Conservation (phyloP, 92 coral and sea anemone genomes). For the Zoanthus solanderi region DNA sequence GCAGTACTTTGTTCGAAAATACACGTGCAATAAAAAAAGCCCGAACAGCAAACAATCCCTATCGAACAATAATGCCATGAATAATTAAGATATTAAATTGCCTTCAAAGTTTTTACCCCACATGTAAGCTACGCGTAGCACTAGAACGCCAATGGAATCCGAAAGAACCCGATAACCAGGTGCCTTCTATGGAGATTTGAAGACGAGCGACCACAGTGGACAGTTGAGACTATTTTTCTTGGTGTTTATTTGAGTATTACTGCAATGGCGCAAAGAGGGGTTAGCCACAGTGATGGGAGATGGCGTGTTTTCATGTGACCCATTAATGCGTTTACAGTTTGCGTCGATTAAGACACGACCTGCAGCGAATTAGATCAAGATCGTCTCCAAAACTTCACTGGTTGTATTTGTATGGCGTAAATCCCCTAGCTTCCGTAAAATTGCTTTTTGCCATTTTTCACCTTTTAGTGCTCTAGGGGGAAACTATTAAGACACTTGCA, state of each 20-base stretch:
- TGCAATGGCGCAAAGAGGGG: slow-evolving; percentile 17
- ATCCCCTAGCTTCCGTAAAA: slow-evolving; percentile 36
- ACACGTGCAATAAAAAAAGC: slow-evolving; percentile 75
- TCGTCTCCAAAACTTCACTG: slow-evolving; percentile 11
- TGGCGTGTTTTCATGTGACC: slow-evolving; percentile 21
- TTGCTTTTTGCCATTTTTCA: slow-evolving; percentile 17
- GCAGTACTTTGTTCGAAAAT: slow-evolving; percentile 68
- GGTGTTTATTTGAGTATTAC: slow-evolving; percentile 44
- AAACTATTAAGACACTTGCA: slow-evolving; percentile 21
- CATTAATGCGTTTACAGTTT: slow-evolving; percentile 33
- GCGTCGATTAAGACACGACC: slow-evolving; percentile 29
- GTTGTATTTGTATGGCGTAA: background rate
- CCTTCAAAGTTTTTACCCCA: slow-evolving; percentile 77
- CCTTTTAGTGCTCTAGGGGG: slow-evolving; percentile 23
- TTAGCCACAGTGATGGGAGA: slow-evolving; percentile 45
- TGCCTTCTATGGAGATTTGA: slow-evolving; percentile 86
- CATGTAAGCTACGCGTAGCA: slow-evolving; percentile 58
- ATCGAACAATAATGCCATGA: slow-evolving; percentile 72
- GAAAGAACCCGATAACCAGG: slow-evolving; percentile 69
- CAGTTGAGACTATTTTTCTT: slow-evolving; percentile 21
- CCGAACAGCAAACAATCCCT: slow-evolving; percentile 76
- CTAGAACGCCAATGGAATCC: slow-evolving; percentile 79
- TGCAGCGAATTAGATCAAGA: slow-evolving; percentile 50
- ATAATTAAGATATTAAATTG: slow-evolving; percentile 72
- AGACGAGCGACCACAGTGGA: slow-evolving; percentile 45